Base-by-base conservation (phyloP, 2,113 vertebrate genomes). In the Panurus biarmicus region DNA sequence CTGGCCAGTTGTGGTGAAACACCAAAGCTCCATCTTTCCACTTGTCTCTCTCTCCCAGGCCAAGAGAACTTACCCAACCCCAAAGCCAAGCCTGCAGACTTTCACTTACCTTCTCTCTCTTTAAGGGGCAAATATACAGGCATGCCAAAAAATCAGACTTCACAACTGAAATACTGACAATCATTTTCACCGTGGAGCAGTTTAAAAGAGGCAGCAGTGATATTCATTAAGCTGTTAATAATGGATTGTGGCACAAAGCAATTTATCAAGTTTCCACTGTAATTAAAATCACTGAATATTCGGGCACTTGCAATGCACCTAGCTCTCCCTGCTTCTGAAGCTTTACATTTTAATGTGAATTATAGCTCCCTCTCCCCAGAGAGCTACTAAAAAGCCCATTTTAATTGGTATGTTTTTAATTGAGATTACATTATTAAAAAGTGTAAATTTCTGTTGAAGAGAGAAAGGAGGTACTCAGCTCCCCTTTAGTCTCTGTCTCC, bases 391-490 rank as follows among this genome's bases (percentile, higher is more conserved):
- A 96, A 95, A 96, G 93, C 87, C 83, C 71, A 16, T 75, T 93
- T 95, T 96, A 97, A 96, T 96, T 96, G 96, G 89, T 71, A 95
- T 61, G 81, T 90, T 97, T 96, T 96, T 96, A 95, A 95, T 95
- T 95, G 94, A 90, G 87, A 96, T 92, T 91, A 93, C 70, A 93
- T 90, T 95, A 94, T 96, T 95, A 94, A 90, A 93, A 94, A 91
- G 88, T 84, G 67, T 93, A 93, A 58, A 65, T 95, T 96, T 91
- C 83, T 93, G 78, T n/a, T 70, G 83, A 83, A 83, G 93, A 87
- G 77, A 95, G 70, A 88, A 94, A 88, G 85, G 60, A 81, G 83
- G 60, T 87, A 56, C 67, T 93, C 8, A 1, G 72, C 72, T 87
- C 56, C 69, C 87, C 57, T 92, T 77, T 66, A 64, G 54, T 25